These are phyloP conservation scores for Coracopsis vasa DNA, from an alignment of 2,113 vertebrate species.

Conservation along the genomic window DNA sequence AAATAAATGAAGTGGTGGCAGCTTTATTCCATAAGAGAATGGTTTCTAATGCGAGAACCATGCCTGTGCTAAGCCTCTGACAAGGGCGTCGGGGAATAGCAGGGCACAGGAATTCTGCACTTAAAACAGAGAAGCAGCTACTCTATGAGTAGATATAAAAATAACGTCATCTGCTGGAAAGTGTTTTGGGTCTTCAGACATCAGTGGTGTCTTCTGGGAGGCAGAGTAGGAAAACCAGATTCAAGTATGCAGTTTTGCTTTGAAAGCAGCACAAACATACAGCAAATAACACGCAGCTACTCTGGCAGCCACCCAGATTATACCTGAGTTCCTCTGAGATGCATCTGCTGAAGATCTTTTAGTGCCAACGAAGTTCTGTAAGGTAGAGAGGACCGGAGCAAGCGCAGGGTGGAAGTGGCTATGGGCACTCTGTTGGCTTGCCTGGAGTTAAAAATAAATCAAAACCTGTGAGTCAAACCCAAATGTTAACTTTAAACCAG, in stretches of 20 bases:
- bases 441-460: conserved; percentile 67
- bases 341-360: conserved; percentile 69
- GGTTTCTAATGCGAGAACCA: not conserved
- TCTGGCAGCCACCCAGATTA: not conserved
- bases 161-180: conserved; percentile 20
- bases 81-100: not conserved
- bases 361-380: conserved; percentile 73
- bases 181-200: not conserved
- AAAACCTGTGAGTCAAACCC: not conserved
- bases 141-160: not conserved
- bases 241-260: not conserved
- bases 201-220: not conserved
- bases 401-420: conserved; percentile 71
- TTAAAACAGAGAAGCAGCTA: not conserved
- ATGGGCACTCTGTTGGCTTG: conserved; percentile 69
- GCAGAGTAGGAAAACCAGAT: not conserved
- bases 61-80: not conserved
- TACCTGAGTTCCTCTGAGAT: conserved; percentile 74
- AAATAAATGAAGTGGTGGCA: conserved; percentile 60
- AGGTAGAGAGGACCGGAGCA: conserved; percentile 62
- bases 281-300: not conserved
- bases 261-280: not conserved
- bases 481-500: not conserved
- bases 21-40: conserved; percentile 52
- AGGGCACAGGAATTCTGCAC: not conserved